Evolutionary conservation across 2,113 vertebrate species (phyloP).

Genomic region (Phocoena phocoena): DNA sequence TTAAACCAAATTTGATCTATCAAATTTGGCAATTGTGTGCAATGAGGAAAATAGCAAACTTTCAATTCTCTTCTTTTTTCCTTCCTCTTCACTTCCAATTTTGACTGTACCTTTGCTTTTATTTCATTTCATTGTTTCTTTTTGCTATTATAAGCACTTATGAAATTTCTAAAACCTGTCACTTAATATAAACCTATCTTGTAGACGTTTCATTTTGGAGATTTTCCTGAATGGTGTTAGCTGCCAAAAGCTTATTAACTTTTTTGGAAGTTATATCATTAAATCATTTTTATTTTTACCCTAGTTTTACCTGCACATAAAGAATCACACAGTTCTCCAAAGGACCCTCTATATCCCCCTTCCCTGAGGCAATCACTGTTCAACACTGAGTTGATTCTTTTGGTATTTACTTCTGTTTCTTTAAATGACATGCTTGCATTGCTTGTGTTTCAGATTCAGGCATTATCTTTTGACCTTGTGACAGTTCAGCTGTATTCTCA

Average conservation of each 20-base stretch:
- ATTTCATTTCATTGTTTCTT: constrained; percentile 1
- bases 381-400: neutral
- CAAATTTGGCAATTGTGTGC: neutral
- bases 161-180: neutral
- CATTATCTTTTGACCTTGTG: neutral
- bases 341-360: neutral
- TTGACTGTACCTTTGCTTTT: neutral
- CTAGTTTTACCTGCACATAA: neutral
- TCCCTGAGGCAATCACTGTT: neutral
- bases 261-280: neutral
- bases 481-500: neutral
- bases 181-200: neutral
- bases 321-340: neutral
- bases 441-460: neutral
- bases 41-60: neutral
- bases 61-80: neutral
- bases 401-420: neutral
- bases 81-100: neutral
- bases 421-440: neutral
- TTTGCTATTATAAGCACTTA: constrained; percentile 19
- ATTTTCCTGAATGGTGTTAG: neutral
- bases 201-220: neutral
- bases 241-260: neutral
- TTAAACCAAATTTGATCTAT: neutral
- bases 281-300: neutral